Conservation (phyloP, 1,140 invertebrate species). For the Bombyx mandarina region DNA sequence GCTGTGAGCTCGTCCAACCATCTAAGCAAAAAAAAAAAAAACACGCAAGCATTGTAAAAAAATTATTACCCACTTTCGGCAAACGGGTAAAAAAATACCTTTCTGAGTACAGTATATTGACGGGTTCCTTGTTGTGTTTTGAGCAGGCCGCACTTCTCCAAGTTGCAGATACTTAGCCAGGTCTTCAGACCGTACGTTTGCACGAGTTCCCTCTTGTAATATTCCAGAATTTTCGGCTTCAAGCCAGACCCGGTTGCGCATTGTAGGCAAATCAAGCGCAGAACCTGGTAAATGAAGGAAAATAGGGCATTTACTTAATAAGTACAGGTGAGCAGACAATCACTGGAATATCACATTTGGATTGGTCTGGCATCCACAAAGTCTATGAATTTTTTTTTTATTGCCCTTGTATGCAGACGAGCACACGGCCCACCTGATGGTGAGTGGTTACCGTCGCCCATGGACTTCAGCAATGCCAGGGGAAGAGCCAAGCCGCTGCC, state of each 20-base stretch:
- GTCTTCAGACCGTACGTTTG: slow-evolving; percentile 94
- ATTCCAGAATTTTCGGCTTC: slow-evolving; percentile 90
- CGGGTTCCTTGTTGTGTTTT: slow-evolving; percentile 78
- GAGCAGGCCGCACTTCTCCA: slow-evolving; percentile 90
- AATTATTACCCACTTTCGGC: too few species aligned
- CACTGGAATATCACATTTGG: too few species aligned
- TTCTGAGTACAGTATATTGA: slow-evolving; percentile 80
- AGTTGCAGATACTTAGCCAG: slow-evolving; percentile 85
- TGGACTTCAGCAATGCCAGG: too few species aligned
- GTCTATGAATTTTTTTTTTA: too few species aligned
- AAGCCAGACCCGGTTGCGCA: slow-evolving; percentile 90
- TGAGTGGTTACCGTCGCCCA: too few species aligned
- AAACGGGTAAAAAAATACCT: slow-evolving; percentile 54
- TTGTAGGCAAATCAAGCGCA: slow-evolving; percentile 92
- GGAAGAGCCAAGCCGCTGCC: too few species aligned
- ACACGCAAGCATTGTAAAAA: too few species aligned
- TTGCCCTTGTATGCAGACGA: too few species aligned
- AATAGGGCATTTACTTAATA: background rate
- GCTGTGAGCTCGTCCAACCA: too few species aligned
- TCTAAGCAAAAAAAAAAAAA: background rate
- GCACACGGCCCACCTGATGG: too few species aligned
- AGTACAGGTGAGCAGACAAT: too few species aligned
- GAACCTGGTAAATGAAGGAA: slow-evolving; percentile 53
- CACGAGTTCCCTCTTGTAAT: slow-evolving; percentile 93
- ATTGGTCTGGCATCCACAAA: too few species aligned